Conservation (phyloP, 2,797 vertebrate genomes). For the Chiloscyllium punctatum region DNA sequence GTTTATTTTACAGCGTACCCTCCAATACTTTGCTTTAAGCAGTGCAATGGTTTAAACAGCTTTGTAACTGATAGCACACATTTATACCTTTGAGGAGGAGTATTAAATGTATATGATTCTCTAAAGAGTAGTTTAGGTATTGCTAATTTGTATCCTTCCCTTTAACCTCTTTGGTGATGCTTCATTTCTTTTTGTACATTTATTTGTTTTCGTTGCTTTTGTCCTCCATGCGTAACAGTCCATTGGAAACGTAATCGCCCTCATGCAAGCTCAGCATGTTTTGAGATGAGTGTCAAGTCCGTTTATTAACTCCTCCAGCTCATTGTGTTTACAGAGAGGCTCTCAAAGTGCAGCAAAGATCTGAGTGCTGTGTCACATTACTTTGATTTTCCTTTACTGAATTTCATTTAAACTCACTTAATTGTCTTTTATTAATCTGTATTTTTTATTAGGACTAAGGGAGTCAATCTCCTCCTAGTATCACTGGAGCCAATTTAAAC, state of each 20-base stretch:
- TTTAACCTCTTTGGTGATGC: constrained; percentile 14
- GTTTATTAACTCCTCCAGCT: background rate
- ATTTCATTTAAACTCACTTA: background rate
- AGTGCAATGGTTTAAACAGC: background rate
- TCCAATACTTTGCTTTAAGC: background rate
- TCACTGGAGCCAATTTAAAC: background rate
- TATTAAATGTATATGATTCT: background rate
- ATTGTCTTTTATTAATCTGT: background rate
- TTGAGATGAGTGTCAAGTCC: background rate
- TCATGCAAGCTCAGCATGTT: constrained; percentile 27
- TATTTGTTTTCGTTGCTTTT: constrained; percentile 28
- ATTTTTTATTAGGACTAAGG: background rate
- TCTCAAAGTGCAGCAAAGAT: background rate
- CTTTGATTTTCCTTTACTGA: background rate
- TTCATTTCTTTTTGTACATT: background rate
- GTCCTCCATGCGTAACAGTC: background rate
- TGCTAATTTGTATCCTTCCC: background rate
- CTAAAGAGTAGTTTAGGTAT: background rate
- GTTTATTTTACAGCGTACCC: background rate
- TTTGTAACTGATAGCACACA: background rate
- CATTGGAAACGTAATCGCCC: background rate
- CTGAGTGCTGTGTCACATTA: background rate
- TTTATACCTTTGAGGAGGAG: background rate
- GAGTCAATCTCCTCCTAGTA: background rate
- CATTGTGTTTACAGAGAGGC: background rate